Evolutionary conservation across 2,113 vertebrate genomes (phyloP).

Genomic region (Myiozetetes cayanensis): DNA sequence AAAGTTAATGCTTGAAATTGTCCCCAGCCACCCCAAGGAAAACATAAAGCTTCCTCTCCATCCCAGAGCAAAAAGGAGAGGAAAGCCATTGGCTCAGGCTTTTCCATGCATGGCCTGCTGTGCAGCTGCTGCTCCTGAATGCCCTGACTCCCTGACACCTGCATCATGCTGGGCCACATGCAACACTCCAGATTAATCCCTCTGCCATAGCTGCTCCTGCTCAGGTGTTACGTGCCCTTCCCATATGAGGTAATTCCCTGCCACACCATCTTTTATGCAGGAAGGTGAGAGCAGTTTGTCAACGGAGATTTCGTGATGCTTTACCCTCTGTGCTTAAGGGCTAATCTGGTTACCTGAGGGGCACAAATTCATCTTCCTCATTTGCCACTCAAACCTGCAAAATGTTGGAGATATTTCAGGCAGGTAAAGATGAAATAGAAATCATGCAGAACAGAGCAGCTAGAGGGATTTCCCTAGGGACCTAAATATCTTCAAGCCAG

Average conservation of each 20-base stretch:
- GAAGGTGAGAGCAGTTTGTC: background rate
- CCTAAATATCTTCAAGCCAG: background rate
- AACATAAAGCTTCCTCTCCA: background rate
- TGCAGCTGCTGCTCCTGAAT: background rate
- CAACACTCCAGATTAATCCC: background rate
- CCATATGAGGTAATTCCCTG: rapidly evolving
- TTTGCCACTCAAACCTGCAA: background rate
- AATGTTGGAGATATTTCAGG: background rate
- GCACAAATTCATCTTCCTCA: background rate
- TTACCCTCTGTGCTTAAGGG: background rate
- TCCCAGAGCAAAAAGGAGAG: background rate
- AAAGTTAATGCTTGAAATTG: background rate
- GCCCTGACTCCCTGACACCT: background rate
- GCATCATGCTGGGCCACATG: rapidly evolving
- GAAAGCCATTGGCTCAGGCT: background rate
- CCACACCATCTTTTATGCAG: rapidly evolving
- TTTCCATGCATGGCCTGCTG: rapidly evolving
- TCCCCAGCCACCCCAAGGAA: background rate
- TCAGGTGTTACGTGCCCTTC: background rate
- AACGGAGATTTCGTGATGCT: background rate
- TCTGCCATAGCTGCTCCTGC: background rate
- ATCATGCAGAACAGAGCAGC: background rate
- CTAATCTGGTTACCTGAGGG: background rate
- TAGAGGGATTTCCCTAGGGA: background rate
- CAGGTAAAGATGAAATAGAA: background rate